phyloP scores from a whole-genome alignment of 2,113 vertebrate genomes.

The Upupa epops region DNA sequence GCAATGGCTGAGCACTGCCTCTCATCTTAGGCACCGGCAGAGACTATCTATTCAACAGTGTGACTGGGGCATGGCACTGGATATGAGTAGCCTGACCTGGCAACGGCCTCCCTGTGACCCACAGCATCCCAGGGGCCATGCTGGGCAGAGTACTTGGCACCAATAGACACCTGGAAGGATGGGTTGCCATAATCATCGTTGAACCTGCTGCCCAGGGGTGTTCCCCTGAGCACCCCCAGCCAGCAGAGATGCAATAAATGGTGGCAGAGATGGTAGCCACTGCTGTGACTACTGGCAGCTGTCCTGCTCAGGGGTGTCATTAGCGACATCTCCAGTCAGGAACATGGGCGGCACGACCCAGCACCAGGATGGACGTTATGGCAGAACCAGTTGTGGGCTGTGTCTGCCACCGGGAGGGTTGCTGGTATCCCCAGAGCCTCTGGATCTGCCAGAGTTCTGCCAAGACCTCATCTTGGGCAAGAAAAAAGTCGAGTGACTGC shows the following conservation, averaged over 20 bases:
- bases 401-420: not conserved
- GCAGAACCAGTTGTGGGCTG: not conserved
- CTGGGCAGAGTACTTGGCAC: accelerated
- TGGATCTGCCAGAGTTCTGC: not conserved
- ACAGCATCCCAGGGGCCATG: accelerated
- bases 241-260: too few relatives aligned
- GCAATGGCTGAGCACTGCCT: not conserved
- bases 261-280: too few relatives aligned
- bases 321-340: not conserved
- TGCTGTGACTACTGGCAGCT: too few relatives aligned
- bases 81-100: not conserved
- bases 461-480: too few relatives aligned
- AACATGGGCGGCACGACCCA: too few relatives aligned
- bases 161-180: not conserved
- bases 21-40: constrained; percentile 43
- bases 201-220: not conserved
- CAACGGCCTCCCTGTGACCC: not conserved
- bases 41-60: constrained; percentile 51
- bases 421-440: not conserved
- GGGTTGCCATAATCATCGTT: not conserved
- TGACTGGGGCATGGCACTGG: constrained; percentile 45
- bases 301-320: not conserved
- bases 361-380: not conserved
- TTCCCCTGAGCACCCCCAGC: too few relatives aligned
- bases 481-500: not conserved